phyloP scores from a whole-genome alignment of 2,888 invertebrate species.

The Noctua janthe region DNA sequence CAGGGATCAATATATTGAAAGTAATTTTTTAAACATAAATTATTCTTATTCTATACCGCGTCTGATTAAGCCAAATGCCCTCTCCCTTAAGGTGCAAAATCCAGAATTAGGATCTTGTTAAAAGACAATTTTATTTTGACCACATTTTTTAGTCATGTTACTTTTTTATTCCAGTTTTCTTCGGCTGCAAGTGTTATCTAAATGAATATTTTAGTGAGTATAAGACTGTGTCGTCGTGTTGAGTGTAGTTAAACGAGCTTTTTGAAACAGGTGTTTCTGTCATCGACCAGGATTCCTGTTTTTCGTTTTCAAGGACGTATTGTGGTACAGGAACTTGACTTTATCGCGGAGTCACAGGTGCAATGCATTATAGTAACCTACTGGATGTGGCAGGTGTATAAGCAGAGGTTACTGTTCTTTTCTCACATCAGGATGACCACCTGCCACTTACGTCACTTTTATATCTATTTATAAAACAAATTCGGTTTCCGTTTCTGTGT shows the following conservation, averaged over 20 bases:
- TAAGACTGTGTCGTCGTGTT: no score
- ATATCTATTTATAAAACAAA: not conserved
- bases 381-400: constrained; percentile 1
- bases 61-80: not conserved
- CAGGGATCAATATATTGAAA: no score
- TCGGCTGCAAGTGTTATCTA: not conserved
- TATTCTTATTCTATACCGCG: no score
- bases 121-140: not conserved
- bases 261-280: not conserved
- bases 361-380: not conserved
- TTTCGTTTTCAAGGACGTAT: not conserved
- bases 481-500: not conserved
- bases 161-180: not conserved
- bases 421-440: not conserved
- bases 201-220: not conserved
- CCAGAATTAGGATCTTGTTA: not conserved
- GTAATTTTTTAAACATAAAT: no score
- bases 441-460: not conserved
- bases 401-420: not conserved
- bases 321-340: not conserved
- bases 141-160: not conserved
- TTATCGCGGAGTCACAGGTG: not conserved
- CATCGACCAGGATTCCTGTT: not conserved
- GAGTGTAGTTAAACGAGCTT: not conserved
- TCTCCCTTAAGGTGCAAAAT: not conserved